phyloP scores from a whole-genome alignment of 2,888 invertebrate genomes.

The Spatulosminthurus flaviceps region DNA sequence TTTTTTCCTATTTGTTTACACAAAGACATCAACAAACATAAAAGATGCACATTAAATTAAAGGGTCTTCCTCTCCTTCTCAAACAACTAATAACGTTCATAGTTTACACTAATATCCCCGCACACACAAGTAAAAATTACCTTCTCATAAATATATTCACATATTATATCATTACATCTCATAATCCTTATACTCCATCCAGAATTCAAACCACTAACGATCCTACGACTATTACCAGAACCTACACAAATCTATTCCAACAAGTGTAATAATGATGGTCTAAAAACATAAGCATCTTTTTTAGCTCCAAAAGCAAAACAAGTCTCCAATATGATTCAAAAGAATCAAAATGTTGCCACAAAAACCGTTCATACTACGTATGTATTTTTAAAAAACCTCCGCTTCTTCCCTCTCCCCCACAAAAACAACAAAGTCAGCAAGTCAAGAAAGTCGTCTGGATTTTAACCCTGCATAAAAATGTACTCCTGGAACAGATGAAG shows the following conservation, averaged over 20 bases:
- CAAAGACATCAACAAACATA: too few relatives aligned
- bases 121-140: too few relatives aligned
- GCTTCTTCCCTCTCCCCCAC: too few relatives aligned
- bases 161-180: background rate
- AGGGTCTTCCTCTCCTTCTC: too few relatives aligned
- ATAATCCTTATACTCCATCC: background rate
- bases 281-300: too few relatives aligned
- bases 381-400: background rate
- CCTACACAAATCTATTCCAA: background rate
- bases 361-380: background rate
- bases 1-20: too few relatives aligned
- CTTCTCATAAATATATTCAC: too few relatives aligned
- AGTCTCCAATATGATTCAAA: constrained; percentile 41
- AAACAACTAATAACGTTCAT: too few relatives aligned
- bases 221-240: background rate
- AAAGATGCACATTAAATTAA: too few relatives aligned
- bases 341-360: constrained; percentile 17
- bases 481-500: background rate
- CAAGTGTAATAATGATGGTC: too few relatives aligned
- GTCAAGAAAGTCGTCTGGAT: constrained; percentile 35
- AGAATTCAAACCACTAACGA: background rate
- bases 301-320: background rate
- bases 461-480: constrained; percentile 23
- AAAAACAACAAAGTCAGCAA: background rate
- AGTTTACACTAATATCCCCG: too few relatives aligned